Base-by-base conservation (phyloP, 1,140 invertebrate genomes). In the Calliphora vicina region DNA sequence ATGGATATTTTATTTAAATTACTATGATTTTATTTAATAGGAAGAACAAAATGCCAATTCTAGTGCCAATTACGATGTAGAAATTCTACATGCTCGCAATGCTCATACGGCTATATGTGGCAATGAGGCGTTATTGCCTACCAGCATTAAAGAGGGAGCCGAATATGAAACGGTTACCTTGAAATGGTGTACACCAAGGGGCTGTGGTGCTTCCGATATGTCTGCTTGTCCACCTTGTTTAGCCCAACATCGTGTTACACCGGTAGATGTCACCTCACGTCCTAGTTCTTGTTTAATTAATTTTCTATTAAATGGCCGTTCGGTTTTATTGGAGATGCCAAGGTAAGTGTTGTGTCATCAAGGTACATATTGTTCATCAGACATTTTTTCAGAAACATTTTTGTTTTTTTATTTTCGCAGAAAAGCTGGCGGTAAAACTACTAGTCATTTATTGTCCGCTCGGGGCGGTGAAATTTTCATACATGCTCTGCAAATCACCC, bases 31-130 rank as follows among this genome's bases (percentile, higher is more conserved):
- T 35, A 35, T 73, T 81, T 25, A n/a, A n/a, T 57, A 85, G 84
- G 98, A 99, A 92, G 98, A 99, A 91, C 98, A 99, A 92, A 99
- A 99, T 91, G 97, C 98, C 0, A 97, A 96, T 91, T 98, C 97
- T 0, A 99, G 97, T 76, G 97, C 97, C 1, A 99, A 99, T 92
- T 99, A 99, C 90, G 98, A 99, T 90, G 98, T 99, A 0, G 97
- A 99, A 91, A 96, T 99, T 71, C 95, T 98, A 85, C 98, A 99
- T 90, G 94, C 96, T 0, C 93, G 94, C 1, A 93, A 94, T 17
- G 97, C 97, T 0, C 97, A 99, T 90, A 93, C 94, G 0, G 94
- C 96, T 0, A 93, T 98, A 35, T 91, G 96, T 67, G 89, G 90
- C 2, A 86, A 86, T 93, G 94, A 92, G 93, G 93, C 88, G 91